Conservation (phyloP, 2,888 invertebrate genomes). For the Metalampra italica region DNA sequence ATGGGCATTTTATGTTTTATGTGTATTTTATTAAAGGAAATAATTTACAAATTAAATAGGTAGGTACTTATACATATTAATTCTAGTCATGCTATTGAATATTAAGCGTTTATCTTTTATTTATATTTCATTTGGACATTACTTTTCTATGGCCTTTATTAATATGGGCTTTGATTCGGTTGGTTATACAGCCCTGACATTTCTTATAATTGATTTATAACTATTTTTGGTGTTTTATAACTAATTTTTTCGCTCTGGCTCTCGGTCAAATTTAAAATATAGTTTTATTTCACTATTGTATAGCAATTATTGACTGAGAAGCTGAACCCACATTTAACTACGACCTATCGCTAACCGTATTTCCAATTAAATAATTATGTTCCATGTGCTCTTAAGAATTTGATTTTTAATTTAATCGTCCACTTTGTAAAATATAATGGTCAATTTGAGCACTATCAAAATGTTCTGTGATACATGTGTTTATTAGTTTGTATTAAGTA, state of each 20-base stretch:
- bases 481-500: conserved; percentile 58
- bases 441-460: conserved; percentile 76
- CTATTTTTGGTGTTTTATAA: too few species aligned
- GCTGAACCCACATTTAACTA: too few species aligned
- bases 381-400: conserved; percentile 8
- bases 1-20: neutral
- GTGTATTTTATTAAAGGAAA: conserved; percentile 21
- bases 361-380: neutral
- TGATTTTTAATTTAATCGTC: conserved; percentile 39
- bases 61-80: too few species aligned
- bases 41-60: neutral
- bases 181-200: too few species aligned
- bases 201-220: too few species aligned
- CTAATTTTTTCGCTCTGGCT: too few species aligned
- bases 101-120: too few species aligned
- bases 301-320: too few species aligned
- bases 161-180: too few species aligned
- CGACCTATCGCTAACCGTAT: neutral
- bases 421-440: conserved; percentile 58
- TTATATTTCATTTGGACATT: too few species aligned
- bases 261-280: neutral
- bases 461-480: conserved; percentile 75
- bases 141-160: too few species aligned
- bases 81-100: too few species aligned
- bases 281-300: neutral